A percentile compares a stretch with the other conserved stretches of the same genome.
These are phyloP conservation scores for Bombus terrestris DNA, from an alignment of 1,140 invertebrate genomes.

Conservation along the genomic window DNA sequence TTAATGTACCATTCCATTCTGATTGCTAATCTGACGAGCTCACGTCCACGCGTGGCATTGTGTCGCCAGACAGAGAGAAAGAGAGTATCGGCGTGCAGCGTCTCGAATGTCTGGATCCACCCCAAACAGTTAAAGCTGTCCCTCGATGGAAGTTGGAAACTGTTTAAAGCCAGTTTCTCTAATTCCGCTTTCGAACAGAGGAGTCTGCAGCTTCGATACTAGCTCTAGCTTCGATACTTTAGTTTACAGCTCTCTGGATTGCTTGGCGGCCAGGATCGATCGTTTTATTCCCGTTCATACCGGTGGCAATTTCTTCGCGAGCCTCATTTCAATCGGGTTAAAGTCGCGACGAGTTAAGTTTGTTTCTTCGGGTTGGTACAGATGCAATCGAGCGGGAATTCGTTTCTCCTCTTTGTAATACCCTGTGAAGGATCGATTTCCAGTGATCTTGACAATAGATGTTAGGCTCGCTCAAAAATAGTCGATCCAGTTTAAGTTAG, in stretches of 20 bases:
- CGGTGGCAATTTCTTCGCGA: background rate
- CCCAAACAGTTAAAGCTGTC: background rate
- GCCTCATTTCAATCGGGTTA: background rate
- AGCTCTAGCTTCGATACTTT: background rate
- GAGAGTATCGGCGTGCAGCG: background rate
- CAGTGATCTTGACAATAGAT: constrained; percentile 1
- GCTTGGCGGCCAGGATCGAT: background rate
- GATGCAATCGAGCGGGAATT: background rate
- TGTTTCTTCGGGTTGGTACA: background rate
- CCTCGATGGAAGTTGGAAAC: background rate
- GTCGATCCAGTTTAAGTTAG: background rate
- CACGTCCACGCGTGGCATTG: constrained; percentile 22
- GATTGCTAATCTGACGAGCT: constrained; percentile 48
- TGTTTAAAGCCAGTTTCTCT: constrained; percentile 12
- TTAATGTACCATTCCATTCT: constrained; percentile 60
- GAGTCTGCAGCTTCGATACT: background rate
- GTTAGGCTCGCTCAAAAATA: background rate
- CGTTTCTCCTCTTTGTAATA: background rate
- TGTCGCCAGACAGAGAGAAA: background rate
- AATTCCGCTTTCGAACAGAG: constrained; percentile 1
- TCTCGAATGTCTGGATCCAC: constrained; percentile 1
- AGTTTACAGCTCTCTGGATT: background rate
- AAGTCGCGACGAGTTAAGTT: background rate
- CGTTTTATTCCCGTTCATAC: background rate
- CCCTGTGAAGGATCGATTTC: background rate